Percentiles rank a stretch among this genome's conserved stretches.
Conservation (phyloP, 2,113 vertebrate genomes). For the Corynorhinus townsendii region DNA sequence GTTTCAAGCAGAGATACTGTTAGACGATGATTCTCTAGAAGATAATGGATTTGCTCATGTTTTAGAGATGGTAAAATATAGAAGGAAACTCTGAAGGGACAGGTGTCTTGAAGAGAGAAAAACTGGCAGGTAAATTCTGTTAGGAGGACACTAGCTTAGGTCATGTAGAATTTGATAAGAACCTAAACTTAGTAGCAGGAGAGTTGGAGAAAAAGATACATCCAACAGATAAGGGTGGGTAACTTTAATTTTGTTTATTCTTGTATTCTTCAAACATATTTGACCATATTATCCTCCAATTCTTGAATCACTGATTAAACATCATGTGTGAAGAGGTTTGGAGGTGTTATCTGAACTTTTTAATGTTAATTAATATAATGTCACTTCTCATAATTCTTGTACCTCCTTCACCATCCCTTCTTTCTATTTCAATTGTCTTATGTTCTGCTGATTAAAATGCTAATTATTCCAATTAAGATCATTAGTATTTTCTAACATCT, state of each 20-base stretch:
- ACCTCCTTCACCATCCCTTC: not conserved
- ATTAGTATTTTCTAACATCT: not conserved
- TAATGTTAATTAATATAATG: not conserved
- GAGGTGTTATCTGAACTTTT: not conserved
- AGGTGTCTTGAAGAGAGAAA: not conserved
- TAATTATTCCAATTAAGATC: not conserved
- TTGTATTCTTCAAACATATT: not conserved
- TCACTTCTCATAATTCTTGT: not conserved
- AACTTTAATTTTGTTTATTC: not conserved
- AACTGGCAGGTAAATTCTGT: not conserved
- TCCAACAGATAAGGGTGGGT: not conserved
- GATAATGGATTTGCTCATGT: not conserved
- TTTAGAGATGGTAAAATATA: not conserved
- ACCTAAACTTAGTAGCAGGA: too few relatives aligned
- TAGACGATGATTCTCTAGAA: not conserved
- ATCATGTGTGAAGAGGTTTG: not conserved
- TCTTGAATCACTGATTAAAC: not conserved
- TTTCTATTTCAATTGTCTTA: not conserved
- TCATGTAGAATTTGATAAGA: fast-evolving
- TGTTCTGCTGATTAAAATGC: not conserved
- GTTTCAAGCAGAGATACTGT: not conserved
- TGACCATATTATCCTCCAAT: not conserved
- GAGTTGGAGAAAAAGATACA: not conserved
- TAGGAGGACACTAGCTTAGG: fast-evolving
- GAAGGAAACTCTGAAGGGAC: not conserved